Base-by-base conservation (phyloP, 2,113 vertebrate species). In the Elachura formosa region DNA sequence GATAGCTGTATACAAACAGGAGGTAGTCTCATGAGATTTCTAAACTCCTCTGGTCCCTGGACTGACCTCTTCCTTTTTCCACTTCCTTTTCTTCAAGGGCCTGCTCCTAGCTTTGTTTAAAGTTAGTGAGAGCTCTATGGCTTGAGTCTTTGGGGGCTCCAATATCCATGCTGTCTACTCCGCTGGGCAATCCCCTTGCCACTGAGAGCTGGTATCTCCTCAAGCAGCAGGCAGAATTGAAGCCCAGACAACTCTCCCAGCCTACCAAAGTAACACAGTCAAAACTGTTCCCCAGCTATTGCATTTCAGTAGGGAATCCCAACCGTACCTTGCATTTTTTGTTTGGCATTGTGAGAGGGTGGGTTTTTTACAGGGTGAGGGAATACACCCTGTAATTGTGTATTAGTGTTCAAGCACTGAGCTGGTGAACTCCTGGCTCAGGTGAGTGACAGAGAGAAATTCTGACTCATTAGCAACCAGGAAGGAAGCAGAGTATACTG, bases 381-480 rank as follows among this genome's bases (percentile, higher is more conserved):
- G 29, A 91, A 49, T 46, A 61, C 23, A 40, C 69, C 22, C 38
- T 66, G 49, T 79, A 36, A 72, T 20, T 49, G 15, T 41, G 29
- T 41, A n/a, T 69, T 68, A 73, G 12, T 12, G 5, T 67, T 84
- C 54, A 69, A 43, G 46, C 3, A 3, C 63, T 5, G 6, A 83
- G 78, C 38, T 80, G 36, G 58, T 73, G 64, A 77, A 23, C 88
- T 58, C n/a, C 43, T 67, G 33, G 38, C 61, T 91, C 84, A 93
- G 73, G 87, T 91, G 84, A 96, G 78, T 74, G 85, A 72, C 71
- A 66, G 41, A 81, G 54, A 79, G 67, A 59, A 84, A 81, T 78
- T 93, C 59, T 93, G 92, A 91, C 40, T 96, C 78, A 64, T 64
- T 90, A 84, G 63, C 81, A 85, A 71, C 34, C 45, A 79, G 62